Base-by-base conservation (phyloP, 2,888 invertebrate species). In the Beris morrisii region DNA sequence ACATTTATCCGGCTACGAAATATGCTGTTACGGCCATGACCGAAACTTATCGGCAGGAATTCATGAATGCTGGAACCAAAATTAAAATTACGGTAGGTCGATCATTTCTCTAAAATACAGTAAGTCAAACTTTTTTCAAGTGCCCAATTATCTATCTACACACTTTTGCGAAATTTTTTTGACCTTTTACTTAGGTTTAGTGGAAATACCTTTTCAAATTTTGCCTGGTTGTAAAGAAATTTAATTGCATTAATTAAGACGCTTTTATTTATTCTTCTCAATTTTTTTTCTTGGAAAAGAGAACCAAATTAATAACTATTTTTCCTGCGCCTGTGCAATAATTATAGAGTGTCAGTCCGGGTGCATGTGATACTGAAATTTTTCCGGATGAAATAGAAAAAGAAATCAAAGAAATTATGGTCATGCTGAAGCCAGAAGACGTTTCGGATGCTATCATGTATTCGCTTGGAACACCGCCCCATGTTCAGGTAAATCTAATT, bases 351-450 rank as follows among this genome's bases (percentile, higher is more conserved):
- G 78, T 79, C 52, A 78, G 78, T 65, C 79, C 79, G 1, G 79
- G 79, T 5, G 78, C 78, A 3, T 78, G 78, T 1, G 75, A 79
- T 52, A 79, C 79, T 7, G 77, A 79, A 48, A 79, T 79, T 1
- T 78, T 79, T 67, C 79, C 79, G 5, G 30, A 67, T 7, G 45
- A 65, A 52, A 72, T 71, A 5, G 67, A 65, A 22, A 46, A 55
- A 12, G 12, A 65, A 30, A 38, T 65, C 6, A 52, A 32, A 46
- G 31, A 45, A 12, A 38, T 32, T 30, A 48, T 43, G 57, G 67
- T 66, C 79, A 56, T 77, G 45, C 45, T 67, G 11, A 44, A 31
- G 38, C 45, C 74, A 22, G 67, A 67, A 52, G 67, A 67, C 50
- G 44, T 67, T 22, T 63, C 67, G 4, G 31, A 64, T 45, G 67